A percentile compares a stretch with the other conserved stretches of the same genome.
Evolutionary conservation across 23 tunicate genomes (phyloP).

Genomic region (Corella eumyota): DNA sequence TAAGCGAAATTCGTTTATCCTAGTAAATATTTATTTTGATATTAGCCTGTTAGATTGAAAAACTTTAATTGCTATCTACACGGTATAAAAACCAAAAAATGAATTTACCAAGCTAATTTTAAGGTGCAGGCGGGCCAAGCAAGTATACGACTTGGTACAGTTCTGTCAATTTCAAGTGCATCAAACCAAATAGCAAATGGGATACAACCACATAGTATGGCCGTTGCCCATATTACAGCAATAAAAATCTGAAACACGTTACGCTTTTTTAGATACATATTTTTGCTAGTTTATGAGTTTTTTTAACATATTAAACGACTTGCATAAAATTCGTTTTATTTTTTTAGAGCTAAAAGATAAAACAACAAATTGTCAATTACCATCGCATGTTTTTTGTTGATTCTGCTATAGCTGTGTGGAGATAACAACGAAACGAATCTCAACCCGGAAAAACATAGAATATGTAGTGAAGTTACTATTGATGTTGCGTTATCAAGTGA

Average conservation of each 20-base stretch:
- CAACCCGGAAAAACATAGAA: slow-evolving; percentile 14
- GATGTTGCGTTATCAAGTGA: slow-evolving; percentile 20
- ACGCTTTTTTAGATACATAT: neutral
- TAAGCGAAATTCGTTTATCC: slow-evolving; percentile 4
- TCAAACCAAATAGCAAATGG: slow-evolving; percentile 16
- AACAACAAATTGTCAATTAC: neutral
- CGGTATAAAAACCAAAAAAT: neutral
- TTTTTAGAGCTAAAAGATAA: neutral
- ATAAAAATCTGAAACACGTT: slow-evolving; percentile 1
- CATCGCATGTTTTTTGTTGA: slow-evolving; percentile 7
- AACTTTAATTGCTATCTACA: no score
- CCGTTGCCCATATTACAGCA: neutral
- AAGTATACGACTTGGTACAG: neutral
- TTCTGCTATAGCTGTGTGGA: slow-evolving; percentile 5
- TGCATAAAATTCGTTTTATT: neutral
- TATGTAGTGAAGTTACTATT: slow-evolving; percentile 22
- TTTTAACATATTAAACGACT: neutral
- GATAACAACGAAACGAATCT: slow-evolving; percentile 9
- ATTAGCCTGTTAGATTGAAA: no score
- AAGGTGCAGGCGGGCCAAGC: slow-evolving; percentile 5
- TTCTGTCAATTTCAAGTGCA: slow-evolving; percentile 5
- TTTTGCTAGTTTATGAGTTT: no score
- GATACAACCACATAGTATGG: slow-evolving; percentile 2
- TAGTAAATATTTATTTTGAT: no score
- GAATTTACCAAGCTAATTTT: neutral